Base-by-base conservation (phyloP, 2,113 vertebrate genomes). In the Rana temporaria region DNA sequence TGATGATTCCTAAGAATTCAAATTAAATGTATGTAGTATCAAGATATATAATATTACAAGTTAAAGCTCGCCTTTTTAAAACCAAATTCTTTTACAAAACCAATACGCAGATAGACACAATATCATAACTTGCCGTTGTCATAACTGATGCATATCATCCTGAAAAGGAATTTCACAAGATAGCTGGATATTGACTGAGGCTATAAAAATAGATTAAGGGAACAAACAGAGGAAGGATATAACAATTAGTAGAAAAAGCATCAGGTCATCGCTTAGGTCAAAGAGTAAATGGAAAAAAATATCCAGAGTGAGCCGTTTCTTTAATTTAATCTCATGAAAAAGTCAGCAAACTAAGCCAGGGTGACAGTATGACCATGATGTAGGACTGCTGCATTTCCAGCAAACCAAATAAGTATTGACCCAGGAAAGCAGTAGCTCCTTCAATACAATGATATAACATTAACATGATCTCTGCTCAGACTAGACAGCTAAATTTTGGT, bases 131-230 rank as follows among this genome's bases (percentile, higher is more conserved):
- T 48, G 42, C 42, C 9, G 42, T 14, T 48, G 42, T 48, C 8
- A 57, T n/a, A 19, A n/a, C 52, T 56, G 69, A 72, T 55, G 26
- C 30, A 30, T 48, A 42, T 30, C 56, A 60, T 60, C 3, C 56
- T 62, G 59, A 42, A 73, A 42, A 62, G 72, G 15, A 60, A 42
- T 57, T 60, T 75, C 72, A 60, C 30, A 20, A 62, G 32, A 75
- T 75, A 34, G 38, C 72, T 75, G 71, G 71, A 34, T 73, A 75
- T 42, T 75, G 72, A 75, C 72, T 22, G 72, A 68, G 11, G 53
- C 52, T 79, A 59, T 68, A 60, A 79, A 79, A 79, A 79, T 69
- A 79, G 78, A 69, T 69, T 69, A 79, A 79, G 53, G 78, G 65
- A 68, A 69, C 53, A 69, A 79, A 69, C 30, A 70, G 78, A 79